phyloP scores from a whole-genome alignment of 2,113 vertebrate species.

The Gavia stellata region DNA sequence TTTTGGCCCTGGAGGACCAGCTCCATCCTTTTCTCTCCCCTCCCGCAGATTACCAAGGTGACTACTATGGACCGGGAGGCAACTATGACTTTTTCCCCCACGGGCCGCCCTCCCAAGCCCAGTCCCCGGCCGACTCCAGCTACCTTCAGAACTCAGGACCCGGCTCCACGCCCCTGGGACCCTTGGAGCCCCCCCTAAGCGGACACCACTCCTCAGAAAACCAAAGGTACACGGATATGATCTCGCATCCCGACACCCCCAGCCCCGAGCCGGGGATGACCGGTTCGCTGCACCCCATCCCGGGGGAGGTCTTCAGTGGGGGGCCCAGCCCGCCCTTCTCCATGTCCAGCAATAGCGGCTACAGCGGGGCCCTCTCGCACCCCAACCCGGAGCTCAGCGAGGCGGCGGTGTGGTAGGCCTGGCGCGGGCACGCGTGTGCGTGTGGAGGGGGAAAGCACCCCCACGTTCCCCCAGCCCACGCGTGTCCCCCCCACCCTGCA shows the following conservation, averaged over 20 bases:
- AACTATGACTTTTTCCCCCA: constrained; percentile 98
- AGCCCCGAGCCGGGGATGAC: constrained; percentile 92
- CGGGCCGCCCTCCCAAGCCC: constrained; percentile 93
- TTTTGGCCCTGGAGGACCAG: accelerated
- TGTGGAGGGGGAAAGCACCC: not conserved
- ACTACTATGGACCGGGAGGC: constrained; percentile 90
- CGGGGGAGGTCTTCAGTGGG: constrained; percentile 89
- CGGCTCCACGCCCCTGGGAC: constrained; percentile 78
- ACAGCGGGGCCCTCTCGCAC: constrained; percentile 89
- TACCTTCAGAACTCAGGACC: constrained; percentile 90
- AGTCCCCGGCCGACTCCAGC: constrained; percentile 91
- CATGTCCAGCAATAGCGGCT: constrained; percentile 89
- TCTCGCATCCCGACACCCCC: constrained; percentile 93
- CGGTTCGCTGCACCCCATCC: constrained; percentile 86
- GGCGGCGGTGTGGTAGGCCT: constrained; percentile 87
- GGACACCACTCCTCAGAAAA: constrained; percentile 91
- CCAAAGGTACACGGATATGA: constrained; percentile 99
- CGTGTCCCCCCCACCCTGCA: not conserved
- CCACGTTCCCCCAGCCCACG: not conserved
- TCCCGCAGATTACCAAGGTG: constrained; percentile 89
- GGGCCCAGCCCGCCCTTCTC: constrained; percentile 95
- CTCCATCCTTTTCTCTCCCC: not conserved
- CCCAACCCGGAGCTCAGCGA: constrained; percentile 94
- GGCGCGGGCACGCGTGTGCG: not conserved
- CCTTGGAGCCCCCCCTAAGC: constrained; percentile 84